phyloP scores from a whole-genome alignment of 2,797 vertebrate species.

The Macropodus opercularis region DNA sequence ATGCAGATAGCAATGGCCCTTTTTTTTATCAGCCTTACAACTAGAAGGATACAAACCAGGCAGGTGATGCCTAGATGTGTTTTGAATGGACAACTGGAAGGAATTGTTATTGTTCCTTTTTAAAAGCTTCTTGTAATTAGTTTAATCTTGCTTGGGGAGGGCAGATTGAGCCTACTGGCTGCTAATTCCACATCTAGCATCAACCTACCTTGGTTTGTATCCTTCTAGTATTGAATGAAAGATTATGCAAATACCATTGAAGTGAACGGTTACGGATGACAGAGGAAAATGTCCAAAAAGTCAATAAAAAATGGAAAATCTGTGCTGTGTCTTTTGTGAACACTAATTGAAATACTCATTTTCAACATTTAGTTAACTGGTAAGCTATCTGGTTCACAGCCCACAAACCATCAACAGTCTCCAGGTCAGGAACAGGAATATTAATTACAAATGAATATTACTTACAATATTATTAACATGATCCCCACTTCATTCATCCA shows the following conservation, averaged over 20 bases:
- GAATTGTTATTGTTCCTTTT: slow-evolving; percentile 31
- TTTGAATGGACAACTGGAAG: slow-evolving; percentile 51
- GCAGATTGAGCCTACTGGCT: slow-evolving; percentile 51
- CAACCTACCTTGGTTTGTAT: slow-evolving; percentile 73
- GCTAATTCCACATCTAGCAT: slow-evolving; percentile 56
- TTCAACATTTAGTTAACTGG: too few relatives aligned
- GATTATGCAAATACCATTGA: slow-evolving; percentile 88
- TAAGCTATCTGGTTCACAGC: too few relatives aligned
- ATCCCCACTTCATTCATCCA: too few relatives aligned
- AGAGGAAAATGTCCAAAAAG: slow-evolving; percentile 93
- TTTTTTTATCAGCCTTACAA: slow-evolving; percentile 91
- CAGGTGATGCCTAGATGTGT: slow-evolving; percentile 59
- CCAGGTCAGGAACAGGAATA: too few relatives aligned
- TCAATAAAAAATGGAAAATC: slow-evolving; percentile 85
- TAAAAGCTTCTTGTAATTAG: slow-evolving; percentile 31
- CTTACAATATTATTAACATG: too few relatives aligned
- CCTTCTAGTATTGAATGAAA: slow-evolving; percentile 81
- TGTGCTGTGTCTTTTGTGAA: too few relatives aligned
- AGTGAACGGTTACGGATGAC: slow-evolving; percentile 92
- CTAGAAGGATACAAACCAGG: slow-evolving; percentile 84
- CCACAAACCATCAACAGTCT: too few relatives aligned
- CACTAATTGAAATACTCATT: too few relatives aligned
- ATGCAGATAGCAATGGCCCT: slow-evolving; percentile 89
- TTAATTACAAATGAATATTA: too few relatives aligned
- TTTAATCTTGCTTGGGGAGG: slow-evolving; percentile 38